Evolutionary conservation across 2,888 invertebrate species (phyloP).

Genomic region (Chrysolina americana): DNA sequence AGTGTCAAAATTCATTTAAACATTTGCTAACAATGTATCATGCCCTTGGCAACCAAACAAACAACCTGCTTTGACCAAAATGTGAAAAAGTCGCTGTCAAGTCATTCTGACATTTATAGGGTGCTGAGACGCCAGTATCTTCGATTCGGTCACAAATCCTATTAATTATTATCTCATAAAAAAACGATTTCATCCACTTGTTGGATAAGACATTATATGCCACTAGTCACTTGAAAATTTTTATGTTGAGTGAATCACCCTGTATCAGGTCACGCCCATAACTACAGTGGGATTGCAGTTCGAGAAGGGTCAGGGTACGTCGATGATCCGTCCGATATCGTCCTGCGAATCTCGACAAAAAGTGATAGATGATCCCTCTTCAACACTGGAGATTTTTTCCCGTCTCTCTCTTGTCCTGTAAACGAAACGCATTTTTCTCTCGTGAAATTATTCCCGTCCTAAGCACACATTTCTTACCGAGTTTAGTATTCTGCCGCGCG

Average conservation of each 20-base stretch:
- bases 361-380: constrained; percentile 67
- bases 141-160: too few species aligned
- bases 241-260: neutral
- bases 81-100: too few species aligned
- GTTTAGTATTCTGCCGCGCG: constrained; percentile 66
- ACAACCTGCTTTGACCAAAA: too few species aligned
- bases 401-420: constrained; percentile 53
- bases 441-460: constrained; percentile 66
- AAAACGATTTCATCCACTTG: too few species aligned
- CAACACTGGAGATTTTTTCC: constrained; percentile 63
- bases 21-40: too few species aligned
- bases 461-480: constrained; percentile 67
- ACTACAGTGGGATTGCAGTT: constrained; percentile 17
- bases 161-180: too few species aligned
- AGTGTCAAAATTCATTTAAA: too few species aligned
- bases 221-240: too few species aligned
- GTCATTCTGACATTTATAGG: too few species aligned
- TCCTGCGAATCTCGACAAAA: constrained; percentile 62
- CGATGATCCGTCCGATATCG: constrained; percentile 18
- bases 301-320: neutral
- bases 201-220: too few species aligned
- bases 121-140: too few species aligned
- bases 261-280: neutral
- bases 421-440: constrained; percentile 66
- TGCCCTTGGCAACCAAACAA: too few species aligned